Percentiles rank a stretch among this genome's conserved stretches.
Evolutionary conservation across 2,113 vertebrate species (phyloP).

Genomic region (Clinocottus analis): DNA sequence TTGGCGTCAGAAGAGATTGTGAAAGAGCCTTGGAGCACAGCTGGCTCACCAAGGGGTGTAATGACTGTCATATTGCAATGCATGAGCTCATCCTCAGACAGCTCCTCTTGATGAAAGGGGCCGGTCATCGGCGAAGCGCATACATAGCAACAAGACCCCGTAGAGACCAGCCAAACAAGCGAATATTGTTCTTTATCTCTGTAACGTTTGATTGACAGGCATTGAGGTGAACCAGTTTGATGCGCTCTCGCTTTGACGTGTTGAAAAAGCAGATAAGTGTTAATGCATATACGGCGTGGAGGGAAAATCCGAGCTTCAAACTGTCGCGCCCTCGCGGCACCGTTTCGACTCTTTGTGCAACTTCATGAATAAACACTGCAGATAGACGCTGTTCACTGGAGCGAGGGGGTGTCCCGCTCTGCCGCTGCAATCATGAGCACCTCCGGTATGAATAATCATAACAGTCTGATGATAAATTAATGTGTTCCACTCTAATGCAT

Average conservation of each 20-base stretch:
- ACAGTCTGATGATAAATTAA: conserved; percentile 39
- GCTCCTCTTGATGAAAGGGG: conserved; percentile 68
- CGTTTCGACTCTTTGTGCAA: not conserved
- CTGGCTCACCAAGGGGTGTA: conserved; percentile 59
- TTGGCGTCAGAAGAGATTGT: conserved; percentile 28
- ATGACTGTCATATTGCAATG: conserved; percentile 72
- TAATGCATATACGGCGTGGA: no score
- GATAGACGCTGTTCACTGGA: not conserved
- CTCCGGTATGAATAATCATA: conserved; percentile 26
- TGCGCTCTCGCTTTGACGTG: conserved; percentile 11
- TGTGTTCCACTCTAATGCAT: conserved; percentile 55
- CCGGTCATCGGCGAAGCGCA: conserved; percentile 57
- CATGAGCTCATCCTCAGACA: conserved; percentile 74
- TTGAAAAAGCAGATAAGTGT: not conserved
- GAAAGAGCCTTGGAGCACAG: conserved; percentile 51
- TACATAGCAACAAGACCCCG: conserved; percentile 66
- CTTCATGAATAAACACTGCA: not conserved
- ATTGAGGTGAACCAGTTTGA: conserved; percentile 3
- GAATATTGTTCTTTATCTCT: conserved; percentile 12
- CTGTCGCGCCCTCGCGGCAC: not conserved
- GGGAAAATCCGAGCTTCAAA: not conserved
- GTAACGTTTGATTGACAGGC: conserved; percentile 55
- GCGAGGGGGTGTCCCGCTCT: not conserved
- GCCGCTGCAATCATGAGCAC: conserved; percentile 14
- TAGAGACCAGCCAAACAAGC: conserved; percentile 64